A percentile compares a stretch with the other conserved stretches of the same genome.
Evolutionary conservation across 2,888 invertebrate species (phyloP).

Genomic region (Cryptocheilus praepositus): DNA sequence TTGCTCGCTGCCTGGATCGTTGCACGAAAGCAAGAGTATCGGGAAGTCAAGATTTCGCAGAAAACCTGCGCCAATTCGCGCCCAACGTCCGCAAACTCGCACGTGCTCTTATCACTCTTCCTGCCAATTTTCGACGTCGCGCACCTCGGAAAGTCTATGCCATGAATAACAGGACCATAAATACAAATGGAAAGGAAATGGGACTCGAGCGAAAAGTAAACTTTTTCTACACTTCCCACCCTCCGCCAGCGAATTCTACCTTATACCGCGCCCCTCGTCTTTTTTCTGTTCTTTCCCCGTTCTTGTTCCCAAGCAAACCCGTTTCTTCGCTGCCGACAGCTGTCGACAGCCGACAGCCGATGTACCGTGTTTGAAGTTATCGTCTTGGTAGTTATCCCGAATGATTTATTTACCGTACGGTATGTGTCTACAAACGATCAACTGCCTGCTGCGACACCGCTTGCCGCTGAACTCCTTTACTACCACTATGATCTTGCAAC

Average conservation of each 20-base stretch:
- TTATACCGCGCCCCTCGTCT: not conserved
- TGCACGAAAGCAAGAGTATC: too few species aligned
- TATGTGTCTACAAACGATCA: slow-evolving; percentile 44
- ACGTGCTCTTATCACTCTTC: slow-evolving; percentile 6
- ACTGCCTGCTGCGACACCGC: not conserved
- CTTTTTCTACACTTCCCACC: slow-evolving; percentile 45
- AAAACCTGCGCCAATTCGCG: not conserved
- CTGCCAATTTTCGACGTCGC: slow-evolving; percentile 44
- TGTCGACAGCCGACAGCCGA: slow-evolving; percentile 42
- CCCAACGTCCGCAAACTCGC: not conserved
- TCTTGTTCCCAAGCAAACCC: slow-evolving; percentile 35
- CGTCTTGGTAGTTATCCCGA: slow-evolving; percentile 62
- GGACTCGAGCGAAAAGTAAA: slow-evolving; percentile 39
- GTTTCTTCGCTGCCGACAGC: slow-evolving; percentile 31
- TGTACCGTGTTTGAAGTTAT: slow-evolving; percentile 66
- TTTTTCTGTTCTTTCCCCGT: slow-evolving; percentile 22
- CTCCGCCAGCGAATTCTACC: slow-evolving; percentile 24
- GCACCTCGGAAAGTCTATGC: slow-evolving; percentile 31
- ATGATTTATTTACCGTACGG: slow-evolving; percentile 54
- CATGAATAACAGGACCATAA: slow-evolving; percentile 54
- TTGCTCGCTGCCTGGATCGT: too few species aligned
- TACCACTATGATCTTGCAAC: too few species aligned
- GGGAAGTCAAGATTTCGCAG: not conserved
- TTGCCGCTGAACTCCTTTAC: too few species aligned
- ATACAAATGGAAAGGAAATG: slow-evolving; percentile 67